Percentiles rank a stretch among this genome's conserved stretches.
These are phyloP conservation scores for Excalfactoria chinensis DNA, from an alignment of 2,113 vertebrate genomes.

Conservation along the genomic window DNA sequence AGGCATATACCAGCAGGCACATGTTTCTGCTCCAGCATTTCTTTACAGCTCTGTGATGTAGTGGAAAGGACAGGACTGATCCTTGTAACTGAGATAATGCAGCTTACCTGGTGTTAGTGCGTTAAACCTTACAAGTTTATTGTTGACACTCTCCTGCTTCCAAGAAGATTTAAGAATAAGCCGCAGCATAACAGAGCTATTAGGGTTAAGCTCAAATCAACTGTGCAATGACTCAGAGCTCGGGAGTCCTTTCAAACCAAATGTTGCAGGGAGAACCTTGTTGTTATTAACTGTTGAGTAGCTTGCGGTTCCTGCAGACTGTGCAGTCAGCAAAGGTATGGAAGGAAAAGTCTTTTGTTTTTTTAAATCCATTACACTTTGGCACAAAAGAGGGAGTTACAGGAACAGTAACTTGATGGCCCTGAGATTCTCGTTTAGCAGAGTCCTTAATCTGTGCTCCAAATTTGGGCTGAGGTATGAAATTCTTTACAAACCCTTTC, in stretches of 20 bases:
- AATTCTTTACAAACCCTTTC: neutral
- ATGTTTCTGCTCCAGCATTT: conserved; percentile 53
- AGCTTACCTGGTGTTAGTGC: conserved; percentile 46
- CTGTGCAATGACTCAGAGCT: conserved; percentile 63
- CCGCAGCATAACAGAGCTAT: conserved; percentile 38
- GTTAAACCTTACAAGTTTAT: conserved; percentile 27
- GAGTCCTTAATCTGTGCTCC: neutral
- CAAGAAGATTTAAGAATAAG: conserved; percentile 64
- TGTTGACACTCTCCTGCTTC: conserved; percentile 33
- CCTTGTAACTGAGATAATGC: conserved; percentile 38
- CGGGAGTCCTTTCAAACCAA: conserved; percentile 53
- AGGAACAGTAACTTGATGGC: neutral
- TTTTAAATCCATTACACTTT: neutral
- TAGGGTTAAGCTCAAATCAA: conserved; percentile 70
- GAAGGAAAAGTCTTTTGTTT: neutral
- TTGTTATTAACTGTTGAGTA: conserved; percentile 57
- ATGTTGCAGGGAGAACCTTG: conserved; percentile 31
- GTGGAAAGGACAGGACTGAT: conserved; percentile 27
- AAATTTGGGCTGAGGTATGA: neutral
- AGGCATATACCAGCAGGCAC: conserved; percentile 76
- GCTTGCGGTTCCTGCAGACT: neutral
- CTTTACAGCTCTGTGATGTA: conserved; percentile 63
- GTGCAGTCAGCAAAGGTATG: conserved; percentile 11
- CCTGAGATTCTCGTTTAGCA: neutral
- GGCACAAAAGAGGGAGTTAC: neutral